Base-by-base conservation (phyloP, 2,888 invertebrate genomes). In the Cantharis rufa region DNA sequence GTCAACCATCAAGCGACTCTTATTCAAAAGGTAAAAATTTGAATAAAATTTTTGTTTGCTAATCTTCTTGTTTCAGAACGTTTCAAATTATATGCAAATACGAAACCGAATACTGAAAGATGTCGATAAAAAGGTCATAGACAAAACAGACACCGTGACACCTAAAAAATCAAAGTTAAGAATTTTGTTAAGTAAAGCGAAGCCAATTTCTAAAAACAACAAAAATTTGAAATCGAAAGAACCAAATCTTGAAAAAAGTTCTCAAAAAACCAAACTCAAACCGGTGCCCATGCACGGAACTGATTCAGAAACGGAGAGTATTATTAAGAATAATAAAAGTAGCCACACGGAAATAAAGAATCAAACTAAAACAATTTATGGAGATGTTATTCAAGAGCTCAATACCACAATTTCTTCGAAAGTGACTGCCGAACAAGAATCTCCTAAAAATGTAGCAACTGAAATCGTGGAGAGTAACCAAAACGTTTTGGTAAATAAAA, bases 1-100 rank as follows among this genome's bases (percentile, higher is more conserved):
- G 84, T 93, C 62, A 90, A 89, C 77, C 91, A 92, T 84, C 90
- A 91, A 83, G 89, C 90, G 75, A 90, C 89, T 82, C 82, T 90
- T 2, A 89, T 90, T 83, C 86, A 90, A 63, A 93, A 92, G 90
- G 93, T 92, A 61, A 71, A 48, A n/a, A n/a, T 48, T n/a, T 9
- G 0, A 5, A n/a, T n/a, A n/a, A 7, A 7, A 48, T 1, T n/a
- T 5, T 66, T 24, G 21, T 66, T n/a, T n/a, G 11, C 66, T 28
- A n/a, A 48, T 73, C 64, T 68, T 24, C 10, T 69, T 28, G 10
- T 72, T 69, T 16, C 27, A 76, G 76, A 72, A 76, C 66, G 9
- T 76, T n/a, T n/a, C 68, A 4, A 73, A 77, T 48, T 77, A 77
- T 24, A 70, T 66, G 62, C 77, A 70, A 11, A 73, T 77, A 21